A percentile compares a stretch with the other conserved stretches of the same genome.
Conservation (phyloP, 2,888 invertebrate species). For the Pristionchus exspectatus region DNA sequence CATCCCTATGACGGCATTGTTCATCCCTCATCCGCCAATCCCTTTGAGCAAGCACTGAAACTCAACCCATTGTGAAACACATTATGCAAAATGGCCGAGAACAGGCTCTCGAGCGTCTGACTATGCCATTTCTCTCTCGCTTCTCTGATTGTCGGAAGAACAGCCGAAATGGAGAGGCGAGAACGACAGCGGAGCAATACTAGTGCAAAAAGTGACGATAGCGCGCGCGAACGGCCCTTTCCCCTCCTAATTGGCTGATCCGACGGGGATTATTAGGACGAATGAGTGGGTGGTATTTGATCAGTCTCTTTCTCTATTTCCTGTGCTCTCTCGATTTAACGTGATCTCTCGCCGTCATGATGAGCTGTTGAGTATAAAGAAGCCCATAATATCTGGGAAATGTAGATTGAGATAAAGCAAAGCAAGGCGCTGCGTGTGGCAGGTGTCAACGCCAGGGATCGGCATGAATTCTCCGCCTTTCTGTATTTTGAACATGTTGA, state of each 20-base stretch:
- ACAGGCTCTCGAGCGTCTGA: neutral
- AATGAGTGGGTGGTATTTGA: neutral
- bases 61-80: neutral
- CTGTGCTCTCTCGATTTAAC: too few species aligned
- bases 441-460: neutral
- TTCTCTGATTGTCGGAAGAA: too few species aligned
- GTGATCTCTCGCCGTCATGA: neutral
- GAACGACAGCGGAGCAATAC: neutral
- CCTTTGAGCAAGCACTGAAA: neutral
- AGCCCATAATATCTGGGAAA: neutral
- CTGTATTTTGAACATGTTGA: neutral
- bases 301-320: too few species aligned
- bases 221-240: neutral
- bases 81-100: neutral
- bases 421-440: neutral
- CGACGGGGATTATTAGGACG: neutral
- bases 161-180: too few species aligned
- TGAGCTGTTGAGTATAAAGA: neutral
- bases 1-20: too few species aligned
- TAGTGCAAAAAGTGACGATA: slow-evolving; percentile 4
- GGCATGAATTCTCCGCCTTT: too few species aligned
- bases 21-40: neutral
- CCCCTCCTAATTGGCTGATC: neutral
- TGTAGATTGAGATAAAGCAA: neutral
- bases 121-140: too few species aligned